A percentile compares a stretch with the other conserved stretches of the same genome.
Evolutionary conservation across 37 sponge, comb jelly and placozoan genomes (phyloP).

Genomic region (Petrosia ficiformis): DNA sequence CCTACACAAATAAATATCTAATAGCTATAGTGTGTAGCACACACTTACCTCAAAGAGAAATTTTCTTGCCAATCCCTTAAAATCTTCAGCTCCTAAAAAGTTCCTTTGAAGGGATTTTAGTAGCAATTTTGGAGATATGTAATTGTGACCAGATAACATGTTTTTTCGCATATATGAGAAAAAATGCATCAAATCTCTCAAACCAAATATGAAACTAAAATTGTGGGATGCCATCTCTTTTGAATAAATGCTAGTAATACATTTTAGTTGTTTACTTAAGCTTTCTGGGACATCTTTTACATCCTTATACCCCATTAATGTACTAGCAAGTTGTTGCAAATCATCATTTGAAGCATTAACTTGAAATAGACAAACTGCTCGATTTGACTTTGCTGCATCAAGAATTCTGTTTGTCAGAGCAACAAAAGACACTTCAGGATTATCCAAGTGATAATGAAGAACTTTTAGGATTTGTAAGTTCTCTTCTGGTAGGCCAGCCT

Average conservation of each 20-base stretch:
- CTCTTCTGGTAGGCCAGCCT: slow-evolving; percentile 74
- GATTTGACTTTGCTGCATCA: slow-evolving; percentile 69
- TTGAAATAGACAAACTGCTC: slow-evolving; percentile 30
- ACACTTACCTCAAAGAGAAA: slow-evolving; percentile 20
- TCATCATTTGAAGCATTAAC: slow-evolving; percentile 4
- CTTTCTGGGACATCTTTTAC: no score
- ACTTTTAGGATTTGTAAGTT: no score
- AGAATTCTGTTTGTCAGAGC: slow-evolving; percentile 61
- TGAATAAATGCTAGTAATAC: no score
- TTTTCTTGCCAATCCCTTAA: neutral
- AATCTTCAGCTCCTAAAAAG: slow-evolving; percentile 22
- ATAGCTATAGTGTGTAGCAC: no score
- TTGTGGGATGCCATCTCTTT: no score
- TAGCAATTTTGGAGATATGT: slow-evolving; percentile 11
- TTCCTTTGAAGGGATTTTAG: slow-evolving; percentile 28
- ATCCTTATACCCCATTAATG: no score
- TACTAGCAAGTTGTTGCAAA: slow-evolving; percentile 31
- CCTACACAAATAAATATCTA: no score
- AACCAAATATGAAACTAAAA: no score
- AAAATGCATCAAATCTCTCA: slow-evolving; percentile 72
- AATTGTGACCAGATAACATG: no score
- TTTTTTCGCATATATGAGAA: slow-evolving; percentile 48
- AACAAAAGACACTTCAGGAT: slow-evolving; percentile 67
- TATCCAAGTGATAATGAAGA: slow-evolving; percentile 63
- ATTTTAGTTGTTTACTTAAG: no score